Evolutionary conservation across 2,797 vertebrate species (phyloP), one percentile per base, ranked within the genome.

Genomic region (Kryptolebias ocellatus): DNA sequence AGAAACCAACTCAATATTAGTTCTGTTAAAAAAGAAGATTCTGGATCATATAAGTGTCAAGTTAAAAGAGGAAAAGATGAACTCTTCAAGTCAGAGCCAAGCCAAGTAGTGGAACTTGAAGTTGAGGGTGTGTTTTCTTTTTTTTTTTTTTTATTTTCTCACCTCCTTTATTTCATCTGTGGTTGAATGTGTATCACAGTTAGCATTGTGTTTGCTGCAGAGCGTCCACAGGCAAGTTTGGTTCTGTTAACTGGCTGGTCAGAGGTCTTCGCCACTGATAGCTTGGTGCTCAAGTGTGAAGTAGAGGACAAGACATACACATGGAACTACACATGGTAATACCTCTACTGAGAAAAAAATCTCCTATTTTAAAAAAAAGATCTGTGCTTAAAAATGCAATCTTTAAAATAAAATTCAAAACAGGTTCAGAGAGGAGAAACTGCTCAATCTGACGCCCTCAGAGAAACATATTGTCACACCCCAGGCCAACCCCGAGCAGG

Each of bases 241-340:
- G 34, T 6, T 9, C 70, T 93, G 53, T 59, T 89, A 61, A 94
- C 91, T 44, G 86, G 83, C 60, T 93, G 91, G 92, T 82, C 85
- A 2, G 89, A 93, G 2, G 92, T 87, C 16, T 90, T 94, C 58
- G 81, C 83, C 59, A 90, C 92, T 0, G 88, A 92, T 58, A 91
- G 59, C 54, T 74, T 94, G 60, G 44, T 53, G 27, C 89, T 94
- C n/a, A 31, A 24, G 16, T 94, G 94, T 85, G 45, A 74, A 4
- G 81, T 94, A 44, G 3, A 53, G 8, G 59, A 46, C 2, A 76
- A 5, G 53, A 0, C 1, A 0, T 1, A 74, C 28, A 28, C 0
- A 0, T 94, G 93, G 93, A 87, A 88, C 79, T 94, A 87, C 79
- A 87, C 83, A 37, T 94, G 94, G 94, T 93, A 90, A 68, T 27